A percentile compares a stretch with the other conserved stretches of the same genome.
phyloP scores from a whole-genome alignment of 2,888 invertebrate species.

The Drosophila longiperda region DNA sequence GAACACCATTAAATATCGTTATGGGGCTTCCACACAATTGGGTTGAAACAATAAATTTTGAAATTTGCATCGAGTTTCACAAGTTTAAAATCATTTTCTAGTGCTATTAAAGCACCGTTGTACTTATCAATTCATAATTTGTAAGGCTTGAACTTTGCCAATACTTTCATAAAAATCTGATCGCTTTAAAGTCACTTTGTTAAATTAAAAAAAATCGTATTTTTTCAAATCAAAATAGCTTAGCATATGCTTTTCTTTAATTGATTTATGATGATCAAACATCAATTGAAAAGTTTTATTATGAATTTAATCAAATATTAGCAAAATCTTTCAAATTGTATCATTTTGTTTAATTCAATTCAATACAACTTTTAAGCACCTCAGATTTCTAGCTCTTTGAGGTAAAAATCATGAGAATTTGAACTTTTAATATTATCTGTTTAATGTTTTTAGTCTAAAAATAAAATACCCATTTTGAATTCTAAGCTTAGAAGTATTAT shows the following conservation, averaged over 20 bases:
- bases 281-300: not conserved
- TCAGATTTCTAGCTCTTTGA: not conserved
- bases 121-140: not conserved
- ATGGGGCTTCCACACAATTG: slow-evolving; percentile 8
- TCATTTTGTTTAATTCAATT: too few relatives aligned
- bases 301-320: not conserved
- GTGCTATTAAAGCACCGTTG: not conserved
- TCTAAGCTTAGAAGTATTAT: not conserved
- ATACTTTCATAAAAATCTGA: not conserved
- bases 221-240: not conserved
- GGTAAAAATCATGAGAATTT: not conserved
- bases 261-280: not conserved
- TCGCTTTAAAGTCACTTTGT: not conserved
- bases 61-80: slow-evolving; percentile 7
- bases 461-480: not conserved
- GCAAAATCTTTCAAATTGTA: not conserved
- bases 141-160: not conserved
- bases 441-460: not conserved
- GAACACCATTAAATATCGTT: slow-evolving; percentile 31
- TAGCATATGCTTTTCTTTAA: not conserved
- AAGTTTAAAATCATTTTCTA: not conserved
- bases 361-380: not conserved
- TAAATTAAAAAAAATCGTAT: not conserved
- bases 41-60: slow-evolving; percentile 25
- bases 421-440: not conserved